A percentile compares a stretch with the other conserved stretches of the same genome.
Conservation (phyloP, 2,797 vertebrate species). For the Staurois parvus region DNA sequence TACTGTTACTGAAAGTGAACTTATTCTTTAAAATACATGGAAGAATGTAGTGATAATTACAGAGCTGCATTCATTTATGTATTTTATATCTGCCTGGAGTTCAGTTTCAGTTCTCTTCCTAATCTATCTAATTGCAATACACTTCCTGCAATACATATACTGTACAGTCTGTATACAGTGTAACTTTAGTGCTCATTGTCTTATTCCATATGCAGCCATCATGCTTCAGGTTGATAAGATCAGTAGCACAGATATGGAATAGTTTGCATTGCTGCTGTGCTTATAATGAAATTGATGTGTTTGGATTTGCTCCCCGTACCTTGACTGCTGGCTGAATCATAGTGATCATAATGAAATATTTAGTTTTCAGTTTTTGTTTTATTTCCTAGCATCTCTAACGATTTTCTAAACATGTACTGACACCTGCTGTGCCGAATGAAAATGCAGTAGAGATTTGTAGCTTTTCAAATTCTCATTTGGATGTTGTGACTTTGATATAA, state of each 20-base stretch:
- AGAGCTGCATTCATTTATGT: no score
- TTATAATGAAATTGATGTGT: constrained; percentile 17
- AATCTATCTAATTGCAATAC: no score
- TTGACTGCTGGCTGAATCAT: constrained; percentile 2
- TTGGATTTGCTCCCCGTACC: constrained; percentile 7
- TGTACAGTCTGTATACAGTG: background rate
- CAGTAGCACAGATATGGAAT: constrained; percentile 14
- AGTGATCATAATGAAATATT: constrained; percentile 35
- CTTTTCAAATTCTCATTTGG: constrained; percentile 51
- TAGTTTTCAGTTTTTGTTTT: constrained; percentile 37
- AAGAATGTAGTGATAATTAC: no score
- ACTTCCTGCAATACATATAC: no score
- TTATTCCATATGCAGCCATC: background rate
- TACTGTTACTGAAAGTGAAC: no score
- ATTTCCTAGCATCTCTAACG: constrained; percentile 45
- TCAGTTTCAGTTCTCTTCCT: no score
- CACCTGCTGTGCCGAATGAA: constrained; percentile 31
- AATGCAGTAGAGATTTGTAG: constrained; percentile 46
- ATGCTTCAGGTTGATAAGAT: constrained; percentile 5
- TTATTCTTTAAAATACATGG: no score
- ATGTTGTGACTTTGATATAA: background rate
- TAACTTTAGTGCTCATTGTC: background rate
- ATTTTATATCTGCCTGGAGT: no score
- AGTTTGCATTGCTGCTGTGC: background rate
- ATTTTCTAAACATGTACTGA: constrained; percentile 58